Evolutionary conservation across 2,797 vertebrate genomes (phyloP).

Genomic region (Coregonus suidteri): DNA sequence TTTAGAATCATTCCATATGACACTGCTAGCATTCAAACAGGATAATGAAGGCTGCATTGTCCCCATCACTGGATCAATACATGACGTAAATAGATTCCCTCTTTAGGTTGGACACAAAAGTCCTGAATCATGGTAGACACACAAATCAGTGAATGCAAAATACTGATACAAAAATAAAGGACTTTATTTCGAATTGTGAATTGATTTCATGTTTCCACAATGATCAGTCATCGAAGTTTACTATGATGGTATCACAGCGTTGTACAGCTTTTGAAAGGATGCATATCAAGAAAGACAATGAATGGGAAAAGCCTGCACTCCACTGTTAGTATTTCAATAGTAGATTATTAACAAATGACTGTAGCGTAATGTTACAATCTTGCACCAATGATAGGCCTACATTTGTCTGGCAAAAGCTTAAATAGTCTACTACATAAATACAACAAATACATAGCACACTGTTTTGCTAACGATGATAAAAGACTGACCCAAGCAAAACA

Average conservation of each 20-base stretch:
- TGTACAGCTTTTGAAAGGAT: not conserved
- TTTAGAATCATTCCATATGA: no score
- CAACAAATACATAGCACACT: not conserved
- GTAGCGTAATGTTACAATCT: not conserved
- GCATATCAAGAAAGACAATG: not conserved
- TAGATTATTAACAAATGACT: not conserved
- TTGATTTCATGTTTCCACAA: not conserved
- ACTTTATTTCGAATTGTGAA: constrained; percentile 2
- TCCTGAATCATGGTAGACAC: not conserved
- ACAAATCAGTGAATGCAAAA: not conserved
- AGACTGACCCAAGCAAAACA: not conserved
- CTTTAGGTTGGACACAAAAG: not conserved
- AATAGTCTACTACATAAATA: not conserved
- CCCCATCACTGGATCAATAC: not conserved
- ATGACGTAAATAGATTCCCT: not conserved
- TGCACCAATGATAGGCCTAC: not conserved
- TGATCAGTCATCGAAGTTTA: not conserved
- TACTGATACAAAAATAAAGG: constrained; percentile 9
- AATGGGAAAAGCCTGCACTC: not conserved
- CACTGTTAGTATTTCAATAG: not conserved
- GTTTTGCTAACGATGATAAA: not conserved
- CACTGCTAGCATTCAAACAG: no score
- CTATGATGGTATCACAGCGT: not conserved
- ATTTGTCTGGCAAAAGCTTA: not conserved
- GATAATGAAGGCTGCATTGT: no score